A percentile compares a stretch with the other conserved stretches of the same genome.
Evolutionary conservation across 2,113 vertebrate genomes (phyloP).

Genomic region (Ailuropoda melanoleuca): DNA sequence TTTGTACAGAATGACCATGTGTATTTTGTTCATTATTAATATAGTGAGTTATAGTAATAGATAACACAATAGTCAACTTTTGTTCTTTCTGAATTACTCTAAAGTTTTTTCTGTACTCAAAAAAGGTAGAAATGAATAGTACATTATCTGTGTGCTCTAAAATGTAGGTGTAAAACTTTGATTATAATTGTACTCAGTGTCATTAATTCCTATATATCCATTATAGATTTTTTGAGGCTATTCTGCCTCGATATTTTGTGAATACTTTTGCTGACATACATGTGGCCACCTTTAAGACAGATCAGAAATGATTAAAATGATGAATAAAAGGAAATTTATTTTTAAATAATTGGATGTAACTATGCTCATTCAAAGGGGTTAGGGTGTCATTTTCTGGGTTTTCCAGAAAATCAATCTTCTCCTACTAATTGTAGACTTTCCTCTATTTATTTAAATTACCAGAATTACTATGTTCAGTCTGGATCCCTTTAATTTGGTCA

Average conservation of each 20-base stretch:
- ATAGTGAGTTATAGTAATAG: not conserved
- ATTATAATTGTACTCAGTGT: not conserved
- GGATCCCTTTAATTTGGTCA: slow-evolving; percentile 81
- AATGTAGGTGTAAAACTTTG: not conserved
- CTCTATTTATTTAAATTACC: slow-evolving; percentile 81
- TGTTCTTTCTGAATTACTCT: slow-evolving; percentile 21
- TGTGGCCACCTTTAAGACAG: slow-evolving; percentile 57
- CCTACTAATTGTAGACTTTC: slow-evolving; percentile 78
- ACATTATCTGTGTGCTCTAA: not conserved
- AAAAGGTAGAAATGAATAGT: not conserved
- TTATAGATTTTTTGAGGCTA: not conserved
- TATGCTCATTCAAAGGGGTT: slow-evolving; percentile 65
- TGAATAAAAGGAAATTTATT: slow-evolving; percentile 63
- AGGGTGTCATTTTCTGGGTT: slow-evolving; percentile 67
- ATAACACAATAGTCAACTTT: not conserved
- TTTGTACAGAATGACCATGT: not conserved
- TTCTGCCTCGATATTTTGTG: not conserved
- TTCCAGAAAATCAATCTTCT: slow-evolving; percentile 76
- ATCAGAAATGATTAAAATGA: slow-evolving; percentile 61
- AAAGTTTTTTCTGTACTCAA: not conserved
- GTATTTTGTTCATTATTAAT: slow-evolving; percentile 34
- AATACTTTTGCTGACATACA: not conserved
- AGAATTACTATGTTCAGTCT: slow-evolving; percentile 78
- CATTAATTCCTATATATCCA: not conserved
- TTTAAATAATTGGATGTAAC: slow-evolving; percentile 70